Base-by-base conservation (phyloP, 2,888 invertebrate species). In the Drosophila rellima region DNA sequence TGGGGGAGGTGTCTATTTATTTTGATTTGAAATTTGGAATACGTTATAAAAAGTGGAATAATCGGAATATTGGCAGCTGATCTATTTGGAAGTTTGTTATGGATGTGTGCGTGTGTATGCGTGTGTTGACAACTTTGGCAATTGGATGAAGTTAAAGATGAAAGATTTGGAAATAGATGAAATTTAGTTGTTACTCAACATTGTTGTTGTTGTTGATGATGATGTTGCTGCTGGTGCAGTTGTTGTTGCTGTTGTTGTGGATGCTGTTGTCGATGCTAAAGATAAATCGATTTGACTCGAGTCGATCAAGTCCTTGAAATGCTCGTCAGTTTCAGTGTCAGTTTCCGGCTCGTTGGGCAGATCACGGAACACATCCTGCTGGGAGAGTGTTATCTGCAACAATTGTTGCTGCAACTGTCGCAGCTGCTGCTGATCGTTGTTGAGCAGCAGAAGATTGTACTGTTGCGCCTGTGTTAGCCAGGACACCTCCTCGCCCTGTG, bases 241-340 rank as follows among this genome's bases (percentile, higher is more conserved):
- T 7, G 18, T n/a, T 13, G 23, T n/a, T 44, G 44, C 8, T n/a
- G 35, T 11, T 11, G n/a, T 20, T 35, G 35, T 15, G 3, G 20
- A 10, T 26, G 39, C 13, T 17, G 39, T 17, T 17, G 15, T 13
- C 2, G 11, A 35, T 1, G n/a, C 5, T 11, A 29, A 10, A 8
- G 10, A 13, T 6, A 57, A 17, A 7, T 57, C 40, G 10, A 42
- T 11, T 17, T 33, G 6, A 61, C 60, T 7, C 0, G 29, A 26
- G 4, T 47, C 47, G 11, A 1, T 13, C 5, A 26, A 37, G 3
- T 74, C 78, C 26, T 8, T 18, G 18, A 61, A 78, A 0, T 47
- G 23, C n/a, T 74, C 60, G 20, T 55, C 33, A 0, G 26, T 7
- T 6, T 26, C 26, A 6, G 26, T 26, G 26, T 68, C 56, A 13